phyloP scores from a whole-genome alignment of 2,797 vertebrate species.

The Leptoclinus maculatus region DNA sequence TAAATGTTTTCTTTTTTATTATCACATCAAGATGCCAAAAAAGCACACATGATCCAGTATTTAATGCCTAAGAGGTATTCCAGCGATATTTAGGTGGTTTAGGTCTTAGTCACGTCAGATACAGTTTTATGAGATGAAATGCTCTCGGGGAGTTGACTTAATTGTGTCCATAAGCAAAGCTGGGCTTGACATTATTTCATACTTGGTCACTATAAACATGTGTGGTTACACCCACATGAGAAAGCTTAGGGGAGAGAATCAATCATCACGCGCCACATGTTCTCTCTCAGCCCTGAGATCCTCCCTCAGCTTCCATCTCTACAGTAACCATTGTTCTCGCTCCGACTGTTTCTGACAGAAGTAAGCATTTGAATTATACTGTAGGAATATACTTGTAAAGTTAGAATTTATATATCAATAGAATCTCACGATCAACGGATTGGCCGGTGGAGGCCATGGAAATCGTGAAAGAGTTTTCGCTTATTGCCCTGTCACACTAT shows the following conservation, averaged over 20 bases:
- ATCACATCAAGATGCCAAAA: constrained; percentile 25
- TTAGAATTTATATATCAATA: background rate
- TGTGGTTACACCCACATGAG: constrained; percentile 62
- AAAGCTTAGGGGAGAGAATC: constrained; percentile 34
- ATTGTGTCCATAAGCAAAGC: constrained; percentile 51
- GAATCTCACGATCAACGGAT: background rate
- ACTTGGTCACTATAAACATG: constrained; percentile 70
- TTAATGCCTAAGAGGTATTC: constrained; percentile 12
- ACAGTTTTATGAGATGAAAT: constrained; percentile 44
- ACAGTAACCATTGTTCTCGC: background rate
- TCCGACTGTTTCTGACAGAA: constrained; percentile 2
- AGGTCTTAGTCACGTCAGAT: constrained; percentile 41
- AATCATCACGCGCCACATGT: constrained; percentile 31
- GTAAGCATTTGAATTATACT: background rate
- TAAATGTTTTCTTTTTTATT: constrained; percentile 32
- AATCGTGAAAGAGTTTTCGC: background rate
- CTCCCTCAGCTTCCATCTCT: background rate
- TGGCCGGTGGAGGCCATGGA: background rate
- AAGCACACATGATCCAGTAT: background rate
- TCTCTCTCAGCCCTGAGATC: constrained; percentile 26
- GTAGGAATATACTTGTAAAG: background rate
- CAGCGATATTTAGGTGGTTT: constrained; percentile 27
- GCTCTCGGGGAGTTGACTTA: constrained; percentile 40
- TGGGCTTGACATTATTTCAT: constrained; percentile 44
- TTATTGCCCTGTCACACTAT: too few species aligned